Evolutionary conservation across 2,113 vertebrate genomes (phyloP).

Genomic region (Apteryx mantelli): DNA sequence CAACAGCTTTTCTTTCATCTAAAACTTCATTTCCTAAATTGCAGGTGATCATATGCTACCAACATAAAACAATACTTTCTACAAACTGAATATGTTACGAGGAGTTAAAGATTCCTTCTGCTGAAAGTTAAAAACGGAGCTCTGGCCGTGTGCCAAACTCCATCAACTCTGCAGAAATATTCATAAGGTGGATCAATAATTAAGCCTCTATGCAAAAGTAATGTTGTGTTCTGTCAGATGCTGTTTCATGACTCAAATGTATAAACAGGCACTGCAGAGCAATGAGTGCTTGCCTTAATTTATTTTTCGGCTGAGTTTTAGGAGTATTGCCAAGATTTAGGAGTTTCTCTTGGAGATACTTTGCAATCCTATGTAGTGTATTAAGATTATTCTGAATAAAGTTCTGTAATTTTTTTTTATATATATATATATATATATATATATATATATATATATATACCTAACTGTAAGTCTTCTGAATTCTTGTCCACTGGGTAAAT

Average conservation of each 20-base stretch:
- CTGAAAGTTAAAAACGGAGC: neutral
- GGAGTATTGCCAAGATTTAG: neutral
- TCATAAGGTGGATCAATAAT: constrained; percentile 36
- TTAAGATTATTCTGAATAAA: neutral
- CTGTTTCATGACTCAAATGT: neutral
- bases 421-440: no score
- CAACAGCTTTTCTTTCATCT: neutral
- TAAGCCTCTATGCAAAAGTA: neutral
- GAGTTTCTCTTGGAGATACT: neutral
- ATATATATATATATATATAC: no score
- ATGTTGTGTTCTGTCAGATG: neutral
- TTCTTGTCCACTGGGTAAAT: neutral
- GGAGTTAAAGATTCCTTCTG: neutral
- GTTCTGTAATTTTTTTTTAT: neutral
- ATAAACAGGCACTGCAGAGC: no score
- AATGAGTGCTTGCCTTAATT: neutral
- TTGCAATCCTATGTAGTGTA: rapidly evolving
- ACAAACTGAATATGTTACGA: neutral
- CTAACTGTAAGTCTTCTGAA: neutral
- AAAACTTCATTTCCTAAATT: neutral
- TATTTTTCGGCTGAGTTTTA: neutral
- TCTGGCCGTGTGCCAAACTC: neutral
- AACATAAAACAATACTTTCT: neutral
- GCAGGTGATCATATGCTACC: neutral
- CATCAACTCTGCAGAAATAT: neutral